Base-by-base conservation (phyloP, 1,140 invertebrate species). In the Holcopasites calliopsidis region DNA sequence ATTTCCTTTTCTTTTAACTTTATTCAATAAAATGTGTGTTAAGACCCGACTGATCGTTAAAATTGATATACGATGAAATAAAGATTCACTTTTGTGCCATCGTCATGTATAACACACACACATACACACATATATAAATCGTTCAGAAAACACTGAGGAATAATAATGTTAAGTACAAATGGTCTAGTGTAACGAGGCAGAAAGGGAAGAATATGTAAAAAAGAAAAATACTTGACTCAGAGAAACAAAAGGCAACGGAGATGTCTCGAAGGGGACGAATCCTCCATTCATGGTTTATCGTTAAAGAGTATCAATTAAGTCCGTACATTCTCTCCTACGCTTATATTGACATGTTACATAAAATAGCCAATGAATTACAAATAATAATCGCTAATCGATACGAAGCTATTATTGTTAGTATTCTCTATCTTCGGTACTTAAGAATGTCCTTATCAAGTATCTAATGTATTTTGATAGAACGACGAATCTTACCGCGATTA, bases 361-460 rank as follows among this genome's bases (percentile, higher is more conserved):
- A 82, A 80, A 58, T 69, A 83, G 80, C 81, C 77, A 83, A 83
- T 83, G 73, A 83, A 80, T 84, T 83, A 80, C 69, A 84, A 83
- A 83, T 79, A 83, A 80, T 77, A 82, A 71, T 74, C 58, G 69
- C 73, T 84, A 84, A 79, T 83, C 60, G 80, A 77, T 83, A 83
- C 52, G 61, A 82, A 65, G 54, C 82, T 83, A 83, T 74, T 83
- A 44, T 75, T 61, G 50, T 77, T 72, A 55, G 38, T 71, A 62
- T 31, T 77, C 33, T 40, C 68, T 77, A 72, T 71, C 64, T 49
- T 71, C 66, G 58, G 42, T 77, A 77, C 60, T 73, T 73, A 62
- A 71, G 55, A 35, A 74, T 13, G 40, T 57, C 60, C 65, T 76
- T 62, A 58, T 68, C 44, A 31, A 28, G 44, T 54, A 70, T 73